Evolutionary conservation across 2,888 invertebrate genomes (phyloP).

Genomic region (Volucella zonaria): DNA sequence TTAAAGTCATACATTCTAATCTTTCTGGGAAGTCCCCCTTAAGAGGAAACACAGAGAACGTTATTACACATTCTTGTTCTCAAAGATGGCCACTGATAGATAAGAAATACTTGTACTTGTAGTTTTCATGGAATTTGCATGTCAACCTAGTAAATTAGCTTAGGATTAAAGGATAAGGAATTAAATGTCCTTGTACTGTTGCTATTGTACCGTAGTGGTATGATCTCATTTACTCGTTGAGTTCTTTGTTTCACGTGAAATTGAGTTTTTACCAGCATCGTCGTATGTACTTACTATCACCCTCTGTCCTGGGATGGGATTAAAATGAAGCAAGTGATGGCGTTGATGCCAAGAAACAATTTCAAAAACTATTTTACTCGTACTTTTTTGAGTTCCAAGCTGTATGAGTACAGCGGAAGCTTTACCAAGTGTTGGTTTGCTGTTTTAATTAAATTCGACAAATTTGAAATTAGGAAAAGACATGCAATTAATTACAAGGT

Average conservation of each 20-base stretch:
- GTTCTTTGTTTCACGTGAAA: slow-evolving; percentile 45
- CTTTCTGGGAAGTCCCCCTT: too few relatives aligned
- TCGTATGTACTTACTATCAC: slow-evolving; percentile 34
- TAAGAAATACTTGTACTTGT: slow-evolving; percentile 40
- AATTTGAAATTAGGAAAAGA: slow-evolving; percentile 61
- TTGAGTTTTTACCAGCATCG: slow-evolving; percentile 47
- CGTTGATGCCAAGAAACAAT: slow-evolving; percentile 50
- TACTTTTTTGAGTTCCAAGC: neutral
- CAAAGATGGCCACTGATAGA: slow-evolving; percentile 41
- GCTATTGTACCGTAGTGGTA: neutral
- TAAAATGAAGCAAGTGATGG: slow-evolving; percentile 38
- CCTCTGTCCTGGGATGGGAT: slow-evolving; percentile 12
- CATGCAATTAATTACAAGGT: slow-evolving; percentile 67
- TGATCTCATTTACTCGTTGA: slow-evolving; percentile 9
- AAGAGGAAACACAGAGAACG: neutral
- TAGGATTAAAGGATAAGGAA: slow-evolving; percentile 45
- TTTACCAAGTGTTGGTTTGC: slow-evolving; percentile 49
- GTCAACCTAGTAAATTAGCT: slow-evolving; percentile 67
- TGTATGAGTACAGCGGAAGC: neutral
- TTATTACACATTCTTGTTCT: neutral
- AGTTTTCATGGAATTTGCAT: slow-evolving; percentile 66
- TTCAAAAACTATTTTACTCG: slow-evolving; percentile 54
- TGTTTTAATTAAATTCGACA: slow-evolving; percentile 70
- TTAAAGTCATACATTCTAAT: too few relatives aligned
- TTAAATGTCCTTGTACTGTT: slow-evolving; percentile 21